phyloP scores from a whole-genome alignment of 2,888 invertebrate genomes.

The Polymixis flavicincta region DNA sequence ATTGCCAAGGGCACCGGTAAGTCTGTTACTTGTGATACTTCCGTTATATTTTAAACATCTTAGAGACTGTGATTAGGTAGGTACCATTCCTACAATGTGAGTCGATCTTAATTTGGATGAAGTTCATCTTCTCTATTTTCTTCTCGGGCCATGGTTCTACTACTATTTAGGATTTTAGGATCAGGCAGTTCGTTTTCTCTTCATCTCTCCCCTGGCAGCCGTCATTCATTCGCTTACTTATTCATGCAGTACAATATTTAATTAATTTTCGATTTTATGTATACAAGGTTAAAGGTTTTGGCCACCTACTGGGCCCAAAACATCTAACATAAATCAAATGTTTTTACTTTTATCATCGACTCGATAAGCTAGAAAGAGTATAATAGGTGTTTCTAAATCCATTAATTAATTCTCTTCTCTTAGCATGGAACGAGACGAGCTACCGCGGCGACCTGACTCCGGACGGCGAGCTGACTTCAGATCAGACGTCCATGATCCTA shows the following conservation, averaged over 20 bases:
- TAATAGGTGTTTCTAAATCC: background rate
- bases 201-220: background rate
- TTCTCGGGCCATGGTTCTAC: background rate
- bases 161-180: background rate
- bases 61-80: too few relatives aligned
- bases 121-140: too few relatives aligned
- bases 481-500: conserved; percentile 97
- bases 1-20: conserved; percentile 98
- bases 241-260: background rate
- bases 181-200: too few relatives aligned
- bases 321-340: background rate
- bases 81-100: background rate
- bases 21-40: background rate
- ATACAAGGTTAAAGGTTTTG: too few relatives aligned
- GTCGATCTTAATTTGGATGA: background rate
- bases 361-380: background rate
- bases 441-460: conserved; percentile 92
- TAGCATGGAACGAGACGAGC: conserved; percentile 98
- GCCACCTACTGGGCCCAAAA: background rate
- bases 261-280: background rate
- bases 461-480: conserved; percentile 92
- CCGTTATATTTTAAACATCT: background rate
- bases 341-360: too few relatives aligned
- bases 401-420: background rate
- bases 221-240: background rate